Percentiles rank a stretch among this genome's conserved stretches.
These are phyloP conservation scores for Nanorana parkeri DNA, from an alignment of 2,113 vertebrate genomes.

Conservation along the genomic window DNA sequence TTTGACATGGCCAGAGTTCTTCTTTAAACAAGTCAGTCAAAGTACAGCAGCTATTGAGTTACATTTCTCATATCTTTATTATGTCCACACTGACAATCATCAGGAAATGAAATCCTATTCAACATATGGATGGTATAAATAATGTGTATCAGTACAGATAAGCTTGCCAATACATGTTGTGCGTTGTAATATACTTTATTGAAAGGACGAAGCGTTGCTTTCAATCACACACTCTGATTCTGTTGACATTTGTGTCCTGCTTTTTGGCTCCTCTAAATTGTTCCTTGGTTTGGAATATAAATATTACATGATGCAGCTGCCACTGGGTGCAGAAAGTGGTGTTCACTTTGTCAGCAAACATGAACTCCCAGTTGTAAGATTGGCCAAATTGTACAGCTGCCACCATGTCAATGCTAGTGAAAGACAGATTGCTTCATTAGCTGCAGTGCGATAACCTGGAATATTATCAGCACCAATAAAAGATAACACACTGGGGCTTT, in stretches of 20 bases:
- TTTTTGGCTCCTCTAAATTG: constrained; percentile 39
- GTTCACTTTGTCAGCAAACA: constrained; percentile 36
- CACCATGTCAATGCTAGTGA: constrained; percentile 12
- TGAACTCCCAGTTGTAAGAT: constrained; percentile 26
- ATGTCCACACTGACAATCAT: not conserved
- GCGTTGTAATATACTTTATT: constrained; percentile 7
- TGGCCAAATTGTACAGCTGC: constrained; percentile 44
- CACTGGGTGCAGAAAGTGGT: constrained; percentile 12
- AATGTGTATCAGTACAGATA: constrained; percentile 2
- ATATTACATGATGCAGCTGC: constrained; percentile 39
- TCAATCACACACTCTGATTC: not conserved
- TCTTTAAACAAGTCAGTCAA: too few species aligned
- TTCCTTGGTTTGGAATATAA: constrained; percentile 20
- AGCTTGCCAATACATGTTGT: constrained; percentile 4
- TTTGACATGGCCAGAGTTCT: too few species aligned
- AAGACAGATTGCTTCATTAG: constrained; percentile 32
- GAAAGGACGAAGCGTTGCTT: not conserved
- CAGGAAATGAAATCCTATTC: not conserved
- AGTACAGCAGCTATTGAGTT: too few species aligned
- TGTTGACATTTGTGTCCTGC: constrained; percentile 39
- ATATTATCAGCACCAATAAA: not conserved
- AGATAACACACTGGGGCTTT: not conserved
- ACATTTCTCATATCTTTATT: too few species aligned
- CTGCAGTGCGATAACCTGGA: not conserved
- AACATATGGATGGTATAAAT: not conserved